These are phyloP conservation scores for Actinemys pallida DNA, from an alignment of 2,113 vertebrate species.

Conservation along the genomic window DNA sequence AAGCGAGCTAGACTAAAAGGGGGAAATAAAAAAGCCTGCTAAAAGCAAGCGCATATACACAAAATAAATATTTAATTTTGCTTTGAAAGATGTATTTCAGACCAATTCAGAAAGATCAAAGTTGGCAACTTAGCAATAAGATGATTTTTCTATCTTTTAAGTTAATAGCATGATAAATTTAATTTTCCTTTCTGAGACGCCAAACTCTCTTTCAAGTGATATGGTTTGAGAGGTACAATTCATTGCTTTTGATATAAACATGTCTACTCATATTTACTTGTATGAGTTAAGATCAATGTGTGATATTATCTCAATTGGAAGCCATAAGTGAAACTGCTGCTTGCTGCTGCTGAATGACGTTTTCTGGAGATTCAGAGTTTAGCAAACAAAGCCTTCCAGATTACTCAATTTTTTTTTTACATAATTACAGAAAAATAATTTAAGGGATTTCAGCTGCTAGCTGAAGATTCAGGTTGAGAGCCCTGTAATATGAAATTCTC, in stretches of 20 bases:
- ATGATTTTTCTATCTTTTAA: conserved; percentile 64
- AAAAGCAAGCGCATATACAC: conserved; percentile 11
- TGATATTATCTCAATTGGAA: conserved; percentile 38
- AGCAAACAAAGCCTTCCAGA: background rate
- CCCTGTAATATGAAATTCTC: background rate
- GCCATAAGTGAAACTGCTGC: conserved; percentile 26
- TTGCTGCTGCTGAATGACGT: background rate
- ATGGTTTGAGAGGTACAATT: conserved; percentile 55
- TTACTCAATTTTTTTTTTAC: background rate
- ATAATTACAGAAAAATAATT: background rate
- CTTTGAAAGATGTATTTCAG: conserved; percentile 51
- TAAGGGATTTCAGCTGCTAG: background rate
- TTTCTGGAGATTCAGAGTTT: background rate
- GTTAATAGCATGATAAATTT: conserved; percentile 51
- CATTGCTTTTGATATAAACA: conserved; percentile 68
- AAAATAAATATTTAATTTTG: conserved; percentile 35
- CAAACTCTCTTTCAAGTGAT: conserved; percentile 41
- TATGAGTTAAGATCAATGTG: conserved; percentile 43
- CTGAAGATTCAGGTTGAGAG: background rate
- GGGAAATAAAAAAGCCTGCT: background rate
- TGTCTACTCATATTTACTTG: conserved; percentile 32
- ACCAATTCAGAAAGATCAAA: conserved; percentile 68
- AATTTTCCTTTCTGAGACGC: conserved; percentile 18
- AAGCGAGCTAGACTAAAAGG: background rate
- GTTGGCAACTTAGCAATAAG: conserved; percentile 59